phyloP scores from a whole-genome alignment of 2,888 invertebrate species.

The Plusia festucae region DNA sequence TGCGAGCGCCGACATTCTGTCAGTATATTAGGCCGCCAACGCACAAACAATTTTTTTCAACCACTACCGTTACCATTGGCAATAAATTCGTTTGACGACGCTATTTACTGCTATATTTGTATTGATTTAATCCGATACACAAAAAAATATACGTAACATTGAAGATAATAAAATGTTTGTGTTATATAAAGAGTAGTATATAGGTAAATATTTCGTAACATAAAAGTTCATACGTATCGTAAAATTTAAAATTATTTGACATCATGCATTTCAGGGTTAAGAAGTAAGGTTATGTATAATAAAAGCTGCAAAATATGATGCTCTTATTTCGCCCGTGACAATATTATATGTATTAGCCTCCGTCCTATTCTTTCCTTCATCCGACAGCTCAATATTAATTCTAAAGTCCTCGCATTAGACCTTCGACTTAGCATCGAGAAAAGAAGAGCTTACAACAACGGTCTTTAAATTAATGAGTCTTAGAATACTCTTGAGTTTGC shows the following conservation, averaged over 20 bases:
- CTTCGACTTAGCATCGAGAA: not conserved
- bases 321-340: not conserved
- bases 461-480: not conserved
- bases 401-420: not conserved
- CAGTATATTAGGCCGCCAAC: conserved; percentile 53
- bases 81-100: conserved; percentile 63
- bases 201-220: conserved; percentile 4
- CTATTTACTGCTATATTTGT: conserved; percentile 67
- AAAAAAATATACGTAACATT: conserved; percentile 5
- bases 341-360: not conserved
- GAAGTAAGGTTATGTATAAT: conserved; percentile 1
- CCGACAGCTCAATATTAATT: not conserved
- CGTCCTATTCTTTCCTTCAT: not conserved
- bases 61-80: conserved; percentile 65
- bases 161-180: conserved; percentile 2
- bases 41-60: conserved; percentile 62
- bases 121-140: conserved; percentile 58
- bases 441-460: not conserved
- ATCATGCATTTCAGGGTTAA: conserved; percentile 4
- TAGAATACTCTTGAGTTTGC: not conserved
- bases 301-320: not conserved
- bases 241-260: conserved; percentile 1
- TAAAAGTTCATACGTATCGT: conserved; percentile 1
- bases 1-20: conserved; percentile 58
- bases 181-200: not conserved